Evolutionary conservation across 2,797 vertebrate genomes (phyloP).

Genomic region (Bovichtus variegatus): DNA sequence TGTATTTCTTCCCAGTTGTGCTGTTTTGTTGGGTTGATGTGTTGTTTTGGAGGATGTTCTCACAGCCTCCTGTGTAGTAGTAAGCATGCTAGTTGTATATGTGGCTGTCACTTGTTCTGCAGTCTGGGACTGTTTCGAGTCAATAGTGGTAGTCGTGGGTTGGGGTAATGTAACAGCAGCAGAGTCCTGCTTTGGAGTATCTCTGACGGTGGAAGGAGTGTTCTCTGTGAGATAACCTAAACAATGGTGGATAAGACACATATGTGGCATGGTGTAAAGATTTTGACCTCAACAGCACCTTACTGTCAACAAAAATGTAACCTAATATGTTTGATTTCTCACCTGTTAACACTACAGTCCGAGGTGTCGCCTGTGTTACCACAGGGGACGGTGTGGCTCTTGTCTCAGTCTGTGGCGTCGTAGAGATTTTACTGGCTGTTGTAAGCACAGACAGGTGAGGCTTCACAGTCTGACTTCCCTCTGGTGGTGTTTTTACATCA

Average conservation of each 20-base stretch:
- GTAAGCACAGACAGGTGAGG: constrained; percentile 49
- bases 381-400: constrained; percentile 32
- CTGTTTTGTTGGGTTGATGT: constrained; percentile 41
- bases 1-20: constrained; percentile 40
- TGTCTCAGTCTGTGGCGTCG: constrained; percentile 41
- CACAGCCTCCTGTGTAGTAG: constrained; percentile 28
- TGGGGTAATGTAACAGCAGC: constrained; percentile 37
- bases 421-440: constrained; percentile 34
- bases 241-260: constrained; percentile 27
- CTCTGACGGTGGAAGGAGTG: constrained; percentile 32
- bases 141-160: constrained; percentile 18
- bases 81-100: constrained; percentile 27
- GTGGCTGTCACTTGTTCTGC: constrained; percentile 32
- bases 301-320: background rate
- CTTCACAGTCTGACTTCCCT: constrained; percentile 39
- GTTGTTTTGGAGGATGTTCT: constrained; percentile 31
- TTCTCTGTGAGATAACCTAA: constrained; percentile 59
- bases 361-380: constrained; percentile 46
- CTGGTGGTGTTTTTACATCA: constrained; percentile 33
- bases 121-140: constrained; percentile 40
- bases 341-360: constrained; percentile 64
- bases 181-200: constrained; percentile 48
- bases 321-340: constrained; percentile 31
- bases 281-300: background rate
- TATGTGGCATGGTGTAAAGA: constrained; percentile 7